phyloP scores from a whole-genome alignment of 1,140 invertebrate genomes.

The Zaprionus davidi region DNA sequence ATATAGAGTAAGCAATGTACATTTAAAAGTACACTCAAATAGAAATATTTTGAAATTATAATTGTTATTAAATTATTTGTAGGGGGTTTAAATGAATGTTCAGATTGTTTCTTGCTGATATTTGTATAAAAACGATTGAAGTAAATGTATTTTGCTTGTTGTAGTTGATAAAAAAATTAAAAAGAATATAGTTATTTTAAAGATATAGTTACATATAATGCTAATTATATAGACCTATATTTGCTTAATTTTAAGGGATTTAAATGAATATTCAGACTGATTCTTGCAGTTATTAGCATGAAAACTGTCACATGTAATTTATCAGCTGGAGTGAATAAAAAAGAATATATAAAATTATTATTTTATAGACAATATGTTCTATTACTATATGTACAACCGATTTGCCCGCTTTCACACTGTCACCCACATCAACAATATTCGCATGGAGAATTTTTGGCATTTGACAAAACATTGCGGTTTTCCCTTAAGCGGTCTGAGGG shows the following conservation, averaged over 20 bases:
- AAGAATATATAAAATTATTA: neutral
- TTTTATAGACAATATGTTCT: neutral
- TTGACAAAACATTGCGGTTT: slow-evolving; percentile 73
- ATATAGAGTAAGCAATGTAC: too few relatives aligned
- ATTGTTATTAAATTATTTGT: neutral
- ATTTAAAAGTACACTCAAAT: too few relatives aligned
- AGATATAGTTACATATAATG: neutral
- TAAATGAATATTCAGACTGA: too few relatives aligned
- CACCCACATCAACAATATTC: slow-evolving; percentile 9
- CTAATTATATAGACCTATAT: too few relatives aligned
- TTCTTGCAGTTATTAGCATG: too few relatives aligned
- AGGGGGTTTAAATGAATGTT: too few relatives aligned
- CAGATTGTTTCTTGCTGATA: too few relatives aligned
- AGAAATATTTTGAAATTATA: neutral
- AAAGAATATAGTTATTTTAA: neutral
- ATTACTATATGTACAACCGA: neutral
- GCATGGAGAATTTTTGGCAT: slow-evolving; percentile 33
- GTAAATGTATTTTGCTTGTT: too few relatives aligned
- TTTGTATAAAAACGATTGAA: too few relatives aligned
- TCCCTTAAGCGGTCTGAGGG: neutral
- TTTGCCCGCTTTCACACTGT: neutral
- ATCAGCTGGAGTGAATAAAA: neutral
- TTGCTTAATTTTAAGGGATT: too few relatives aligned
- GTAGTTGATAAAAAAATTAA: too few relatives aligned
- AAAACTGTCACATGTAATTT: neutral